phyloP scores from a whole-genome alignment of 2,113 vertebrate genomes.

The Rhea americana region DNA sequence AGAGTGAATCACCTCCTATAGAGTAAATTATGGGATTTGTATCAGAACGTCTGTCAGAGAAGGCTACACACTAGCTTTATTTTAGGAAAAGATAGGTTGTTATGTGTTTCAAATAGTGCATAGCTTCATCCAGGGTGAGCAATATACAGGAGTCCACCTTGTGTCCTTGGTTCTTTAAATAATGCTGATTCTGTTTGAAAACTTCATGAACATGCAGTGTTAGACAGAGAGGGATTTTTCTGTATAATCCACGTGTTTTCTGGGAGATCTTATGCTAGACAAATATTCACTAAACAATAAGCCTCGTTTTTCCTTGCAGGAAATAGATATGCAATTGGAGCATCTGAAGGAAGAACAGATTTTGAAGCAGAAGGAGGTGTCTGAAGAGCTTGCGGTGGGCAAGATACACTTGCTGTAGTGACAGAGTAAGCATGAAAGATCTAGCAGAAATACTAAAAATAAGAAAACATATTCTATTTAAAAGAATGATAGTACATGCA shows the following conservation, averaged over 20 bases:
- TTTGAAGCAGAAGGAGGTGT: neutral
- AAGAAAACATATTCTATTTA: neutral
- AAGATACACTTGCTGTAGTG: neutral
- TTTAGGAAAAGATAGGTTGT: neutral
- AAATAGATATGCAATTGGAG: neutral
- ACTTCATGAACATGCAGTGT: neutral
- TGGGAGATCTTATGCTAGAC: neutral
- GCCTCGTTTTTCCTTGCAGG: neutral
- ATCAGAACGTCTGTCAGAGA: neutral
- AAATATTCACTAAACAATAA: neutral
- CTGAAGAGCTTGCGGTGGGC: neutral
- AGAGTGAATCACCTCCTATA: neutral
- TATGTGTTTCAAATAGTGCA: neutral
- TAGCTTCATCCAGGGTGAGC: neutral
- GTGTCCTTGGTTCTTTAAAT: neutral
- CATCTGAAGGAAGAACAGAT: neutral
- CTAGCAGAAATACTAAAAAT: neutral
- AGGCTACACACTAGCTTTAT: neutral
- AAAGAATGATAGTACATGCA: accelerated
- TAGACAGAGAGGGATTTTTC: neutral
- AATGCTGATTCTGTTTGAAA: neutral
- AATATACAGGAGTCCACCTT: neutral
- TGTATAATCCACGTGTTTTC: neutral
- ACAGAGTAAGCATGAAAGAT: neutral
- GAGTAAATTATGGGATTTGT: neutral